Base-by-base conservation (phyloP, 2,888 invertebrate genomes). In the Xylophagus ater region DNA sequence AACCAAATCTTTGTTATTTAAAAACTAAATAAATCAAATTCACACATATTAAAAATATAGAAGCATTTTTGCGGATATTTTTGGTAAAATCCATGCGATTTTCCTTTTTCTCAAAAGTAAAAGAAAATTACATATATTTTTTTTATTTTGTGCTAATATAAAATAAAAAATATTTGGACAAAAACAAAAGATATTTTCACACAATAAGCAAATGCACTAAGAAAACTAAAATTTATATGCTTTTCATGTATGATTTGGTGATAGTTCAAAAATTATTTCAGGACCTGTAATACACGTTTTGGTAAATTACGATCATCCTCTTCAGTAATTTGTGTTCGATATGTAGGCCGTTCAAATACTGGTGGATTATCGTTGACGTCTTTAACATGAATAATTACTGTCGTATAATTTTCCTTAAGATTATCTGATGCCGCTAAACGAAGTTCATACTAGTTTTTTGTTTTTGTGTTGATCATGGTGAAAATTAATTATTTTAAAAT, bases 361-460 rank as follows among this genome's bases (percentile, higher is more conserved):
- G 96, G 96, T 30, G 93, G 88, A 72, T 96, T 96, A 73, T 97
- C 96, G 68, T 96, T 96, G 51, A 94, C 92, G 66, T 97, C 94
- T 69, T 90, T 93, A 55, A 94, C 89, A 68, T 92, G 88, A 58
- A 94, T 93, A 58, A 93, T 90, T 50, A 94, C 93, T 26, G 88
- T 92, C 29, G 93, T 93, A 71, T 87, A 88, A 75, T 93, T 93
- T 69, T 94, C 93, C 72, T 92, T 92, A 62, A 90, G 74, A 74
- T 94, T 94, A 72, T 90, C 89, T 47, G 94, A 92, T 38, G 92
- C 90, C 43, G 93, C 90, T 68, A 90, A 72, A 62, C 89, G 83
- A 64, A 92, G 75, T 71, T 93, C 92, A 69, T 92, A 92, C 87
- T 92, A 70, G 51, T n/a, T n/a, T n/a, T n/a, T n/a, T n/a, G n/a